Evolutionary conservation across 1,140 invertebrate genomes (phyloP).

Genomic region (Philopotamus ludificatus): DNA sequence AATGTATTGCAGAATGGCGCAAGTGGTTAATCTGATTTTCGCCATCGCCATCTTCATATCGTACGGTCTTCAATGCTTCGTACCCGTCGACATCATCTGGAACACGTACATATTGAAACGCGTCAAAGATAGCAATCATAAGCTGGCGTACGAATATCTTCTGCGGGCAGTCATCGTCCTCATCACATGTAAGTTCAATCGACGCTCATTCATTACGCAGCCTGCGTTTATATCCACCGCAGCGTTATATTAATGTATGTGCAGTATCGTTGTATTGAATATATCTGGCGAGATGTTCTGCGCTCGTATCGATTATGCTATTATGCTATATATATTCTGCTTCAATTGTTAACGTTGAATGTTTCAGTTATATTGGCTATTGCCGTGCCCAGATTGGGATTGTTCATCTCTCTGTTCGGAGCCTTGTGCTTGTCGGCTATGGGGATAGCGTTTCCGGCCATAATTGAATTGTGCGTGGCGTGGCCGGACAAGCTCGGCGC

Average conservation of each 20-base stretch:
- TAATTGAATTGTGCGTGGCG: slow-evolving; percentile 70
- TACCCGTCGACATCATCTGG: slow-evolving; percentile 90
- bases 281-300: too few species aligned
- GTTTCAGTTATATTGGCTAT: slow-evolving; percentile 73
- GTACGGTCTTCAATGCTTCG: slow-evolving; percentile 92
- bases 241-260: too few species aligned
- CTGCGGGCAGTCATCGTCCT: slow-evolving; percentile 67
- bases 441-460: slow-evolving; percentile 83
- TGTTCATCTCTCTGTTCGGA: slow-evolving; percentile 89
- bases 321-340: too few species aligned
- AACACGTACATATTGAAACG: slow-evolving; percentile 65
- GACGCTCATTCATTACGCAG: too few species aligned
- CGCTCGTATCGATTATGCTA: too few species aligned
- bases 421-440: slow-evolving; percentile 81
- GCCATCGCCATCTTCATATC: slow-evolving; percentile 86
- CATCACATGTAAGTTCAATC: slow-evolving; percentile 73
- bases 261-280: too few species aligned
- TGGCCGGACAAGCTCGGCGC: slow-evolving; percentile 56
- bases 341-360: too few species aligned
- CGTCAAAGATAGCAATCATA: slow-evolving; percentile 53
- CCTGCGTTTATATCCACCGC: too few species aligned
- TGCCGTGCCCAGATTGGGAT: slow-evolving; percentile 76
- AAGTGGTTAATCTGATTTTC: slow-evolving; percentile 80
- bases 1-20: slow-evolving; percentile 66
- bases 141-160: slow-evolving; percentile 61